Percentiles rank a stretch among this genome's conserved stretches.
These are phyloP conservation scores for Podarcis raffonei DNA, from an alignment of 2,113 vertebrate genomes.

Conservation along the genomic window DNA sequence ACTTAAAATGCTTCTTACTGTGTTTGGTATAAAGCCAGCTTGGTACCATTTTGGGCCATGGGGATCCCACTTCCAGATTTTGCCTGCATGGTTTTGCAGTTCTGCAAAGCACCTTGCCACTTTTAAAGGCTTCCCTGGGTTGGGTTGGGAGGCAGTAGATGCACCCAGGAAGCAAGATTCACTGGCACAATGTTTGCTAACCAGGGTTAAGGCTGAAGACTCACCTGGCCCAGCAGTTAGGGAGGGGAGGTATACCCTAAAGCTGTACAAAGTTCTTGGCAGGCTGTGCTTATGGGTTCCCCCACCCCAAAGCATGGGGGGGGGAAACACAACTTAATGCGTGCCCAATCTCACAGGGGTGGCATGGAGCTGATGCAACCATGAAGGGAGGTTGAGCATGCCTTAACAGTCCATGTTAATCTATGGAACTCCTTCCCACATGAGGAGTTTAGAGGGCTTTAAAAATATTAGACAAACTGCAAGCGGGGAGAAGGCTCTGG, in stretches of 20 bases:
- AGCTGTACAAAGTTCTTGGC: neutral
- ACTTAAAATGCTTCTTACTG: neutral
- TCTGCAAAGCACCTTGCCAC: neutral
- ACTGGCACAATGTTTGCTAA: neutral
- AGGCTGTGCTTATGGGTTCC: neutral
- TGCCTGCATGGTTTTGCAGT: neutral
- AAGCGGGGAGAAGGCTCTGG: too few relatives aligned
- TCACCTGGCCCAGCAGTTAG: too few relatives aligned
- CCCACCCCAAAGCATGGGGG: too few relatives aligned
- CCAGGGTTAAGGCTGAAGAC: neutral
- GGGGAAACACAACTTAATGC: too few relatives aligned
- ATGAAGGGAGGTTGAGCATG: neutral
- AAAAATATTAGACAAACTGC: too few relatives aligned
- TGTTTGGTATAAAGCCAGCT: neutral
- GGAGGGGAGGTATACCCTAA: neutral
- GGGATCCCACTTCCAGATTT: neutral
- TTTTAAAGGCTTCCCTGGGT: neutral
- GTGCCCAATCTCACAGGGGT: neutral
- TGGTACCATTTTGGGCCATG: too few relatives aligned
- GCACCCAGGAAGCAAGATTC: neutral
- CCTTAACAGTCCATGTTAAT: neutral
- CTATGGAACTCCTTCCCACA: neutral
- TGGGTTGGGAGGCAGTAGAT: neutral
- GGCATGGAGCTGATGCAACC: neutral
- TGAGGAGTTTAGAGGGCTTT: neutral